A percentile compares a stretch with the other conserved stretches of the same genome.
These are phyloP conservation scores for Nipponacmea schrenckii DNA, from an alignment of 2,888 invertebrate genomes.

Conservation along the genomic window DNA sequence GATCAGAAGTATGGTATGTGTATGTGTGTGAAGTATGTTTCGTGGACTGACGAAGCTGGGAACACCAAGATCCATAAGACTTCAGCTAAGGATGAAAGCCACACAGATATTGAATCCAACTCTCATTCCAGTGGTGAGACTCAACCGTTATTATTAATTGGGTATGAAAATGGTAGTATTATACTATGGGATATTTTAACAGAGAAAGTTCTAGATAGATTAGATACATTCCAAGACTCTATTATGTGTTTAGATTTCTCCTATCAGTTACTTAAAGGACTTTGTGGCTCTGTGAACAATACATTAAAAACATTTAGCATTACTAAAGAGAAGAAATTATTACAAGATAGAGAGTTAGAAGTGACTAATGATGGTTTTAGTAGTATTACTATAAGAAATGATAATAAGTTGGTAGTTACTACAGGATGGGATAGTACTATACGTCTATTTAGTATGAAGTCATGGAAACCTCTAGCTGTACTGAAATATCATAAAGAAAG, in stretches of 20 bases:
- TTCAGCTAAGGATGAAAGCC: no score
- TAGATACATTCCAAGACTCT: slow-evolving; percentile 33
- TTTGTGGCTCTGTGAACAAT: slow-evolving; percentile 45
- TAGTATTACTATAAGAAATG: slow-evolving; percentile 44
- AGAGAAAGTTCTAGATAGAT: slow-evolving; percentile 29
- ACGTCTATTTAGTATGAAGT: slow-evolving; percentile 53
- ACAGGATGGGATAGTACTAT: slow-evolving; percentile 62
- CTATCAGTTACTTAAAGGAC: slow-evolving; percentile 31
- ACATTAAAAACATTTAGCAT: slow-evolving; percentile 38
- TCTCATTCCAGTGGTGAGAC: background rate
- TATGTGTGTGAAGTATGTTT: slow-evolving; percentile 39
- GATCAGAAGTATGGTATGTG: slow-evolving; percentile 46
- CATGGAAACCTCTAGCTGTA: slow-evolving; percentile 57
- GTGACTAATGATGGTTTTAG: slow-evolving; percentile 53
- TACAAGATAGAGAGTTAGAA: slow-evolving; percentile 17
- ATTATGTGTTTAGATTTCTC: slow-evolving; percentile 51
- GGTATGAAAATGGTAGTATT: slow-evolving; percentile 56
- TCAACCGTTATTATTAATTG: slow-evolving; percentile 37
- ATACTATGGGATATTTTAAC: slow-evolving; percentile 48
- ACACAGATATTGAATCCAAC: no score
- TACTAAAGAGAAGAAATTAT: slow-evolving; percentile 24
- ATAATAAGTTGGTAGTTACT: slow-evolving; percentile 54
- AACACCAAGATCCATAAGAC: no score
- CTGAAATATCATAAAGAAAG: slow-evolving; percentile 55
- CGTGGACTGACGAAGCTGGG: slow-evolving; percentile 4